Percentiles rank a stretch among this genome's conserved stretches.
These are phyloP conservation scores for Rutilus rutilus DNA, from an alignment of 2,113 vertebrate genomes.

Conservation along the genomic window DNA sequence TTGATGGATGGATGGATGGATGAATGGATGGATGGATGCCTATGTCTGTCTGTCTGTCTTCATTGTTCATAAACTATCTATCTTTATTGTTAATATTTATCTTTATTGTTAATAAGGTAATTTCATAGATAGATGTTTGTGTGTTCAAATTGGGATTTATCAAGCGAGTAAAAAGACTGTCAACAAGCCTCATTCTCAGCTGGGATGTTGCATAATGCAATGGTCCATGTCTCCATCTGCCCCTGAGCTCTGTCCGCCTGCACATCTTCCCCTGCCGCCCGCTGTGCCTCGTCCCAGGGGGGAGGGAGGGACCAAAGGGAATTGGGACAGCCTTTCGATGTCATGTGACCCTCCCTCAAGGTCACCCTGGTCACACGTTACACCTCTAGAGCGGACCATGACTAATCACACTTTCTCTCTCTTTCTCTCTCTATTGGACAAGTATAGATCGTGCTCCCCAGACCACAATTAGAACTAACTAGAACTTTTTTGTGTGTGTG, in stretches of 20 bases:
- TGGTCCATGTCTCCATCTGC: conserved; percentile 25
- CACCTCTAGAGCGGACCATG: conserved; percentile 34
- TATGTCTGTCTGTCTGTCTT: no score
- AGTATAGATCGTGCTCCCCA: not conserved
- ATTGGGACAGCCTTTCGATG: conserved; percentile 34
- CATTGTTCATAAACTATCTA: no score
- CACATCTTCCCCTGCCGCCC: not conserved
- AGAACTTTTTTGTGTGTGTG: not conserved
- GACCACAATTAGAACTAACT: not conserved
- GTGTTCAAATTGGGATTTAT: conserved; percentile 49
- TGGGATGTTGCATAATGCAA: conserved; percentile 60
- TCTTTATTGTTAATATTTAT: no score
- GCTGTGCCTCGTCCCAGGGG: conserved; percentile 28
- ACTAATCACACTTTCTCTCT: conserved; percentile 41
- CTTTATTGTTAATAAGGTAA: not conserved
- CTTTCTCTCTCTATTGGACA: not conserved
- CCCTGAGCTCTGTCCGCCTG: conserved; percentile 7
- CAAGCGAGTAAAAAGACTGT: conserved; percentile 49
- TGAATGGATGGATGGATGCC: no score
- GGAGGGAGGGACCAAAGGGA: not conserved
- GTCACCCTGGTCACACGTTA: conserved; percentile 49
- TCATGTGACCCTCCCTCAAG: conserved; percentile 57
- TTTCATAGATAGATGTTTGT: not conserved
- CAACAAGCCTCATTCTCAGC: conserved; percentile 35
- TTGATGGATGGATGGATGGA: not conserved